Evolutionary conservation across 2,113 vertebrate species (phyloP), one percentile per base, ranked within the genome.

Genomic region (Poeciliopsis retropinna): DNA sequence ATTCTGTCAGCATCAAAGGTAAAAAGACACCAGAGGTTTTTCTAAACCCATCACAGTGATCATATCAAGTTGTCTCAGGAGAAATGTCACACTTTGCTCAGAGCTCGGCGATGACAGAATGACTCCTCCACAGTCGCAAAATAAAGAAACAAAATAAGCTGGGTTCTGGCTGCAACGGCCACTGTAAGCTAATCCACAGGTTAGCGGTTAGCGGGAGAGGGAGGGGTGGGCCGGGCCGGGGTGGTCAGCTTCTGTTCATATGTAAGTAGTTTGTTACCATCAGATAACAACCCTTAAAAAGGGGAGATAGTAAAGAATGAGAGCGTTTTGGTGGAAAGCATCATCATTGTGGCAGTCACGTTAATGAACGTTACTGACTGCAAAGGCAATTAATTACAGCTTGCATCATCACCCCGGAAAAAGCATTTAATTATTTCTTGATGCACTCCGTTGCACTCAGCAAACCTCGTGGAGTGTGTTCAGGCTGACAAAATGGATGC

Each of bases 361-460:
- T 88, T 86, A 89, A 92, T 90, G 85, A 90, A 90, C 81, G 87
- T 73, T 82, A 67, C 83, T 82, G 84, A 85, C 87, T 85, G 82
- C 85, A 75, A 80, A 84, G 67, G 81, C 81, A 89, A 91, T 92
- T 90, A 89, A 91, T 91, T 91, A 91, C 84, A 79, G 88, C 85
- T 89, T 87, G 87, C 86, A 91, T 86, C 90, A 90, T 89, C 92
- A 89, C 84, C 78, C 88, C 79, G 80, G 80, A 89, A 89, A 89
- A 92, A 91, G 87, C 76, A 79, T 80, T 85, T 89, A 91, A 92
- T 93, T 92, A 92, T 91, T 89, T 90, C 85, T 87, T 67, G 84
- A 88, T 87, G 89, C 87, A 85, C 87, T 89, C 85, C 87, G 86
- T 85, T 90, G 79, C 87, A 84, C 88, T 81, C 90, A 54, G 81